Base-by-base conservation (phyloP, 2,797 vertebrate genomes). In the Micrastur ruficollis region DNA sequence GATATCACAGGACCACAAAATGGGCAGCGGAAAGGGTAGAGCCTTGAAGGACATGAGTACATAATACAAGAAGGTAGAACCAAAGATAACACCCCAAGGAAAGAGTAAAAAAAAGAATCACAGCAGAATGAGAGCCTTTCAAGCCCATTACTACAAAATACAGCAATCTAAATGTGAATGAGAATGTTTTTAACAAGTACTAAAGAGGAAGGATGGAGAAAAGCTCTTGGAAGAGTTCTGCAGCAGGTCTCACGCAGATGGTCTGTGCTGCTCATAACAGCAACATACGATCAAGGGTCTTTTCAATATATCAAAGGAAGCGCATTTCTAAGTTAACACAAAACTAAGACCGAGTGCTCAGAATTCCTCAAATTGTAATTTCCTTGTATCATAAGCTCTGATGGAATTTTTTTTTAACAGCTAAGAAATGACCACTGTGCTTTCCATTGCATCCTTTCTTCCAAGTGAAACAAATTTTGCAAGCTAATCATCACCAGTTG, bases 391-490 rank as follows among this genome's bases (percentile, higher is more conserved):
- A n/a, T 34, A 63, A 81, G 4, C 23, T 44, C 58, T 71, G 50
- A 68, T 47, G 83, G 29, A 8, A 49, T 90, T 94, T 62, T 71
- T 78, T 59, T 59, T 34, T 75, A 80, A 42, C 67, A 94, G 87
- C 50, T 91, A 81, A 86, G 84, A 96, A 89, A 85, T 47, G 12
- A 95, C 4, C 56, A 76, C 29, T 79, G n/a, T 32, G 6, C 91
- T 97, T 97, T 96, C 86, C 95, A 96, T 49, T 95, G 86, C 92
- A 82, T 89, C 62, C 55, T 93, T 96, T 67, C 89, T 90, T 96
- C 86, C 96, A 97, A 78, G 62, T 53, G 70, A 94, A 96, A 95
- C 89, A 97, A 96, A 96, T 92, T 87, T 73, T 78, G 52, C 67
- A 96, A 94, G 87, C 81, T 92, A 52, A 53, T 56, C 47, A 93